Base-by-base conservation (phyloP, 2,113 vertebrate genomes). In the Tragulus kanchil region DNA sequence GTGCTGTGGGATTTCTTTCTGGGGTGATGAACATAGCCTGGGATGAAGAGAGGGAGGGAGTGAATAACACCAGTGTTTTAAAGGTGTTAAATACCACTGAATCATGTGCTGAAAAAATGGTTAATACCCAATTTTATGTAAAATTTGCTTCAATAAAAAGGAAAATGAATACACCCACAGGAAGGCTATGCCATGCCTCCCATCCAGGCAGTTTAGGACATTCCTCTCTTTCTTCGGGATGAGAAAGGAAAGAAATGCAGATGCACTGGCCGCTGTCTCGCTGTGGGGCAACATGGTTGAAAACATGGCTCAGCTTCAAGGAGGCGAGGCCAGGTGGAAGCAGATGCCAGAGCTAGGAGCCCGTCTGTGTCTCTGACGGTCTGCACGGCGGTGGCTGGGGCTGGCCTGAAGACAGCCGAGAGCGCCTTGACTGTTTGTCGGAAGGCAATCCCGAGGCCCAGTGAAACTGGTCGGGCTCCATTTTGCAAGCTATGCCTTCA, bases 61-160 rank as follows among this genome's bases (percentile, higher is more conserved):
- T 7, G 23, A 0, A 1, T 5, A 8, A 50, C 50, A 1, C 1
- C 0, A 6, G 36, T 36, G 2, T 36, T 36, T 36, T 0, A 28
- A 65, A 26, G 15, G 3, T 3, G 23, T 28, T 3, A 2, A 36
- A 10, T 12, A 77, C 69, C 78, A 4, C 64, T 0, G 21, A 50
- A 9, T n/a, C 1, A 26, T 3, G 5, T 2, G 0, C 2, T 8
- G 48, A 23, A 19, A 26, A 36, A 14, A 3, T 0, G 13, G 1
- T 0, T 42, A 21, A 1, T 3, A 7, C 67, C 42, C 21, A 31
- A 10, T 2, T 42, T 54, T 3, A 17, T 9, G 21, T 54, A 48
- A 54, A 31, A 8, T 50, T 86, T 15, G 19, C 25, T n/a, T 26
- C 26, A 4, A 13, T 21, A 58, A 67, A 42, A 91, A 84, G 45